Evolutionary conservation across 1,140 invertebrate genomes (phyloP).

Genomic region (Nymphalis io): DNA sequence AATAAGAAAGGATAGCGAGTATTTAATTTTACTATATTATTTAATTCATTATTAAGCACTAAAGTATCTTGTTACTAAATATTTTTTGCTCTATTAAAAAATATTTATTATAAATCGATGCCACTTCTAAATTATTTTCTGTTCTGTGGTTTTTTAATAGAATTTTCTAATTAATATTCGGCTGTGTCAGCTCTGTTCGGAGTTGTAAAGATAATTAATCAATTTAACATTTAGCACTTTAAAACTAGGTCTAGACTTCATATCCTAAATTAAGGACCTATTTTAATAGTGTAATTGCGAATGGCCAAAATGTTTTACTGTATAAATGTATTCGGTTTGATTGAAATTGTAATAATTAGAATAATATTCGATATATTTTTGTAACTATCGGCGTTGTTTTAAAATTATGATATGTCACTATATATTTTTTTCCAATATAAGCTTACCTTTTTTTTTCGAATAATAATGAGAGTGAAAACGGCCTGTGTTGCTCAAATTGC

Average conservation of each 20-base stretch:
- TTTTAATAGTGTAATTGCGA: slow-evolving; percentile 13
- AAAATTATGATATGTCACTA: too few species aligned
- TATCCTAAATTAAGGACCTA: slow-evolving; percentile 12
- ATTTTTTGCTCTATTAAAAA: too few species aligned
- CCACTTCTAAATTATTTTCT: not conserved
- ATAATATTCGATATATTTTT: slow-evolving; percentile 10
- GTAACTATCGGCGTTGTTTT: not conserved
- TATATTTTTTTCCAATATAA: too few species aligned
- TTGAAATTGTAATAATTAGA: not conserved
- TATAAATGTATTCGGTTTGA: not conserved
- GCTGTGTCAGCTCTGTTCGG: slow-evolving; percentile 7
- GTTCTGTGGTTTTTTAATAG: slow-evolving; percentile 8
- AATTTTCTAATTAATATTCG: not conserved
- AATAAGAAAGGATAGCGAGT: too few species aligned
- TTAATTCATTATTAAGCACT: not conserved
- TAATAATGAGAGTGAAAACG: too few species aligned
- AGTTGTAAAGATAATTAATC: slow-evolving; percentile 1
- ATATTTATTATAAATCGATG: too few species aligned
- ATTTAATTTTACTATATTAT: too few species aligned
- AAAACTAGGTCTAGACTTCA: not conserved
- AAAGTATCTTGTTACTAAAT: not conserved
- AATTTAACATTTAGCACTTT: slow-evolving; percentile 2
- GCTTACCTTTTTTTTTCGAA: too few species aligned
- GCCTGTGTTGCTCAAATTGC: slow-evolving; percentile 4
- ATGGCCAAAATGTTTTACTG: slow-evolving; percentile 10